Evolutionary conservation across 1,140 invertebrate genomes (phyloP), one percentile per base, ranked within the genome.

Genomic region (Drosophila teissieri): DNA sequence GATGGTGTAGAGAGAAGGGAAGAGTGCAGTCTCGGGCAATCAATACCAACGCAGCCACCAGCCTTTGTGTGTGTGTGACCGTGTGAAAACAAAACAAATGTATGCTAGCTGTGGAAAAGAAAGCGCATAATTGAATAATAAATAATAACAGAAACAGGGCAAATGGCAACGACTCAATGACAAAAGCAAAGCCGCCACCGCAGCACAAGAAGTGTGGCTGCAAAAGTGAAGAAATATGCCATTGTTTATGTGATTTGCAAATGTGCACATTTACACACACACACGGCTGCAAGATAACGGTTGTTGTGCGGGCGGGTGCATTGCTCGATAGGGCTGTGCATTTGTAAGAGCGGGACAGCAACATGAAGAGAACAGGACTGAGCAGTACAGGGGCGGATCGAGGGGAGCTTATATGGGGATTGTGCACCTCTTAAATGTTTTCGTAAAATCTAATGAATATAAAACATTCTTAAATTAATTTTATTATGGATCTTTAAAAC

Each of bases 51-150:
- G 67, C 76, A 80, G 60, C 27, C 34, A 79, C 74, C 60, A 61
- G 55, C 75, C 63, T 57, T 17, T 55, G 44, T 39, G 17, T 51
- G 54, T 39, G 37, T 45, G 68, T 51, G 31, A 31, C 31, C 46
- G 46, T 78, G 74, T 82, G 82, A 88, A 85, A 86, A 86, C 82
- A 86, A 86, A 86, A 88, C 82, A 86, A 88, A 74, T 61, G 45
- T 78, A 64, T 67, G 76, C 76, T 62, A 63, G 58, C 60, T 65
- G 27, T 64, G 31, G 64, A 85, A 85, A 85, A 85, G 82, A 86
- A 86, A 86, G 82, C 83, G 82, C 82, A 86, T 86, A 86, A 88
- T 86, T 86, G 82, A 88, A 86, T 82, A 88, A 86, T 82, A 88
- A 86, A 82, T 86, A 88, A 86, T 83, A 88, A 86, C 69, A 86